Conservation (phyloP, 2,797 vertebrate species). For the Xiphorhynchus erythropygius region DNA sequence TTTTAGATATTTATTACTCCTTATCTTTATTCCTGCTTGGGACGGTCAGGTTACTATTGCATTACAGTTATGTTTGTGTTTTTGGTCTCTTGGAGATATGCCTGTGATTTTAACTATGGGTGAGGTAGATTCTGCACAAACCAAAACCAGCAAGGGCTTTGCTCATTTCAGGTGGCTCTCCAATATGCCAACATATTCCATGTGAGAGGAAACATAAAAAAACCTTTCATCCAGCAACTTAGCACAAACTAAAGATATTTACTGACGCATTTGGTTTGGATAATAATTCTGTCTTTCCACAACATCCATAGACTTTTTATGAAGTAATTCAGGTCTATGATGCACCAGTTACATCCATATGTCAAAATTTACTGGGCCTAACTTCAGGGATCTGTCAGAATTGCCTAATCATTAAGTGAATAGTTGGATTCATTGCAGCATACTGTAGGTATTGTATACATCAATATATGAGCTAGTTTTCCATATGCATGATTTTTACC, state of each 20-base stretch:
- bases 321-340: background rate
- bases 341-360: background rate
- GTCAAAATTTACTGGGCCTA: background rate
- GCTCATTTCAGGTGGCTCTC: background rate
- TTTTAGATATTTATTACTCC: background rate
- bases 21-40: background rate
- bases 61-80: background rate
- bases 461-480: background rate
- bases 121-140: background rate
- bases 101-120: background rate
- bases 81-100: background rate
- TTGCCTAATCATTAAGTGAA: background rate
- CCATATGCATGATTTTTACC: background rate
- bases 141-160: background rate
- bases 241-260: background rate
- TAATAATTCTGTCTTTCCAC: background rate
- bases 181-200: rapidly evolving
- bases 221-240: background rate
- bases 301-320: background rate
- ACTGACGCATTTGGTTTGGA: background rate
- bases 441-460: background rate
- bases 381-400: background rate
- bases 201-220: background rate
- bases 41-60: background rate
- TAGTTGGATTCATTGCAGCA: background rate